Conservation (phyloP, 1,140 invertebrate species). For the Trichonephila clavipes region DNA sequence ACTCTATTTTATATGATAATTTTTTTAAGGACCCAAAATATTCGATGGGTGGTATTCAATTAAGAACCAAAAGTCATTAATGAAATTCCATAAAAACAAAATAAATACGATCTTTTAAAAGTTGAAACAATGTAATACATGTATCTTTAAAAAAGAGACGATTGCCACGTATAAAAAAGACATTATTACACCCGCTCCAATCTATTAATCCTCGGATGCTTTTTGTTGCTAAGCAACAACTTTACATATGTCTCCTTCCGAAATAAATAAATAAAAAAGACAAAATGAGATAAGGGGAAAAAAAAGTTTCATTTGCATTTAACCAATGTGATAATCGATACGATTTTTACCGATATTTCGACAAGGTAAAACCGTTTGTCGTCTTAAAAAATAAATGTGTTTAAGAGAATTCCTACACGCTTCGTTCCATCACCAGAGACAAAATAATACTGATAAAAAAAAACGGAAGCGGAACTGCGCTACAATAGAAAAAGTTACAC, state of each 20-base stretch:
- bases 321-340: constrained; percentile 37
- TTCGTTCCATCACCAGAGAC: constrained; percentile 2
- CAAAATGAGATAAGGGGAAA: background rate
- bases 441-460: background rate
- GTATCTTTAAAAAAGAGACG: background rate
- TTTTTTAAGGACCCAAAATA: no score
- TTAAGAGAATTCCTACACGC: background rate
- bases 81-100: background rate
- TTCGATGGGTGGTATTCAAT: no score
- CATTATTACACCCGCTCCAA: background rate
- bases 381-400: background rate
- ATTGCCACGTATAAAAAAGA: background rate
- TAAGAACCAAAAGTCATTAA: no score
- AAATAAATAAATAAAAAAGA: background rate
- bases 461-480: background rate
- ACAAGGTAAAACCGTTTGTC: background rate
- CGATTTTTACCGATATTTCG: constrained; percentile 24
- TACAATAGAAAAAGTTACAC: background rate
- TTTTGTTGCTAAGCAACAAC: constrained; percentile 25
- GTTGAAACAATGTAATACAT: background rate
- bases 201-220: background rate
- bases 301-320: constrained; percentile 43
- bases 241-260: background rate
- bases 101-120: background rate
- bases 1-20: no score